These are phyloP conservation scores for Ascidia mentula DNA, from an alignment of 23 tunicate genomes.

Conservation along the genomic window DNA sequence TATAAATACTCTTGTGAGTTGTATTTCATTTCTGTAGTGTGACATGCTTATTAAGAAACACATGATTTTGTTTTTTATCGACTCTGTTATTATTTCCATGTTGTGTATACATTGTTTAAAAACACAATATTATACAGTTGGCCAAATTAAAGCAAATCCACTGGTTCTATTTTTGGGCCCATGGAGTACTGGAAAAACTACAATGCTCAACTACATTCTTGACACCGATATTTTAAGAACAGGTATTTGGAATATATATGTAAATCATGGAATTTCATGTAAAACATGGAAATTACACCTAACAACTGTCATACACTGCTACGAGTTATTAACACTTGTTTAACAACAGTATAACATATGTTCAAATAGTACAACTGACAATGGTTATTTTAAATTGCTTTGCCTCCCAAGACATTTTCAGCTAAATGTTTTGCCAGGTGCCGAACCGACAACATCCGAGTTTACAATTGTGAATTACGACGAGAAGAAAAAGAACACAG, in stretches of 20 bases:
- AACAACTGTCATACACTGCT: not conserved
- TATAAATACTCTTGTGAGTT: too few species aligned
- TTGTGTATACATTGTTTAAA: too few species aligned
- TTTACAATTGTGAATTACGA: slow-evolving; percentile 60
- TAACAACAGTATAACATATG: not conserved
- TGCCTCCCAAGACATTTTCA: not conserved
- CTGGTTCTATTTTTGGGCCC: slow-evolving; percentile 68
- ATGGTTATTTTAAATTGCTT: not conserved
- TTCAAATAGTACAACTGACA: not conserved
- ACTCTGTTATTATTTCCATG: too few species aligned
- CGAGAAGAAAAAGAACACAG: slow-evolving; percentile 54
- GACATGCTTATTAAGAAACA: too few species aligned
- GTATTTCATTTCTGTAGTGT: too few species aligned
- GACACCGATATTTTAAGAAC: slow-evolving; percentile 58
- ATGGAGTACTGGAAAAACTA: slow-evolving; percentile 71
- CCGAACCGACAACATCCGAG: slow-evolving; percentile 75
- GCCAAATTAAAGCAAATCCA: slow-evolving; percentile 60
- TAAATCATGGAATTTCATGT: not conserved
- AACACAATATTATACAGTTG: slow-evolving; percentile 13
- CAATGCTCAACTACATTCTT: slow-evolving; percentile 66
- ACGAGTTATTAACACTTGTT: not conserved
- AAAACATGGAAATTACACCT: not conserved
- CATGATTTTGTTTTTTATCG: too few species aligned
- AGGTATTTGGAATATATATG: slow-evolving; percentile 10
- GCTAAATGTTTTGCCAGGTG: slow-evolving; percentile 22